Conservation (phyloP, 2,113 vertebrate species). For the Vimba vimba region DNA sequence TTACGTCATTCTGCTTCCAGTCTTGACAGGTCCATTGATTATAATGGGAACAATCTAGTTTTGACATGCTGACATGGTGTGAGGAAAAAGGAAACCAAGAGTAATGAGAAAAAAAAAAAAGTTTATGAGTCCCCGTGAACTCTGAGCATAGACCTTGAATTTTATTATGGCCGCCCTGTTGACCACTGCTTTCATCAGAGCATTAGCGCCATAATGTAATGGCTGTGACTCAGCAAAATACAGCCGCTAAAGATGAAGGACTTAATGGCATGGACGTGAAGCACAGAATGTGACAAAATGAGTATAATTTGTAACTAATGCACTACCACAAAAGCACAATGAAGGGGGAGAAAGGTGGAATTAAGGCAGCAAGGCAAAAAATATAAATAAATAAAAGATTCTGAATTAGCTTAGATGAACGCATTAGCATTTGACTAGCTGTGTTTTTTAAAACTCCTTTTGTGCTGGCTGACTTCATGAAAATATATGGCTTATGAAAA, state of each 20-base stretch:
- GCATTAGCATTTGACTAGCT: conserved; percentile 43
- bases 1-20: not conserved
- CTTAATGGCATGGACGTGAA: conserved; percentile 48
- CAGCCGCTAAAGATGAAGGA: conserved; percentile 38
- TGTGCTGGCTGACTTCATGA: conserved; percentile 3
- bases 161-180: conserved; percentile 51
- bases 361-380: conserved; percentile 7
- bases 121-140: conserved; percentile 45
- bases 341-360: conserved; percentile 4
- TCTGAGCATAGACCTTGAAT: conserved; percentile 37
- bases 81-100: conserved; percentile 47
- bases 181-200: conserved; percentile 46
- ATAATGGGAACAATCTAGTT: conserved; percentile 5
- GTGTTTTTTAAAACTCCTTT: conserved; percentile 22
- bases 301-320: conserved; percentile 54
- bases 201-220: conserved; percentile 46
- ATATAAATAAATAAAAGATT: conserved; percentile 3
- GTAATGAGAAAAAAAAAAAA: conserved; percentile 40
- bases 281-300: conserved; percentile 50
- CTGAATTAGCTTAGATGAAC: conserved; percentile 25
- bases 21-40: conserved; percentile 19
- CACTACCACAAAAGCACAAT: conserved; percentile 42
- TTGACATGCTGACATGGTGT: not conserved
- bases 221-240: conserved; percentile 54
- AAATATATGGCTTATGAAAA: conserved; percentile 46